Evolutionary conservation across 2,797 vertebrate genomes (phyloP), one percentile per base, ranked within the genome.

Genomic region (Anguilla obscura): DNA sequence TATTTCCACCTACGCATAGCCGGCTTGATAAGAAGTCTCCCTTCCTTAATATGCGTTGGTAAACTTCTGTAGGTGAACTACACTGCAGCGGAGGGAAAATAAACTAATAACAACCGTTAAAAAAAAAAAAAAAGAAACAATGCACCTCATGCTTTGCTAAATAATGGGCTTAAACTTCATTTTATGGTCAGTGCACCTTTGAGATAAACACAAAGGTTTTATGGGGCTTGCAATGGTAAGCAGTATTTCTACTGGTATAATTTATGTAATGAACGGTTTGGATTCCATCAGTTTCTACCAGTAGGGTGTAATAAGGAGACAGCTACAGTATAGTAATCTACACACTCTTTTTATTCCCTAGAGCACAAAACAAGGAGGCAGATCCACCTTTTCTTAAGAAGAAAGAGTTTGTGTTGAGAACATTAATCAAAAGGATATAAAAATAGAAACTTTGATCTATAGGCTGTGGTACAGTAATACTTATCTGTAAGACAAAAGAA

Each of bases 361-460:
- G 87, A 69, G 89, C 2, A 85, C 56, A 76, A 76, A 86, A 86
- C 63, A 79, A 88, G 84, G 85, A 76, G 50, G 76, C 87, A 86
- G 80, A 90, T 86, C 48, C 87, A 83, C 48, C 74, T 86, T 79
- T 79, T 66, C n/a, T 71, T 27, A 71, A 60, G 69, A 56, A 66
- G 60, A 33, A 87, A 89, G 58, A 79, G 71, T 79, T 16, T 74
- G 30, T 40, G n/a, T 71, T 50, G 54, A 79, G 76, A 85, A 86
- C 87, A 90, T 90, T 88, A 90, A 90, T 90, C 87, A 88, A 30
- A 0, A 85, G 30, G 54, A 86, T 33, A 88, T 60, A 82, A 89
- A 89, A 85, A 86, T 86, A 89, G 71, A 87, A 48, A 8, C 85
- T 86, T 88, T 89, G 87, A 90, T 89, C 87, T 89, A 84, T 89